phyloP scores from a whole-genome alignment of 2,797 vertebrate genomes.

The Parambassis ranga region DNA sequence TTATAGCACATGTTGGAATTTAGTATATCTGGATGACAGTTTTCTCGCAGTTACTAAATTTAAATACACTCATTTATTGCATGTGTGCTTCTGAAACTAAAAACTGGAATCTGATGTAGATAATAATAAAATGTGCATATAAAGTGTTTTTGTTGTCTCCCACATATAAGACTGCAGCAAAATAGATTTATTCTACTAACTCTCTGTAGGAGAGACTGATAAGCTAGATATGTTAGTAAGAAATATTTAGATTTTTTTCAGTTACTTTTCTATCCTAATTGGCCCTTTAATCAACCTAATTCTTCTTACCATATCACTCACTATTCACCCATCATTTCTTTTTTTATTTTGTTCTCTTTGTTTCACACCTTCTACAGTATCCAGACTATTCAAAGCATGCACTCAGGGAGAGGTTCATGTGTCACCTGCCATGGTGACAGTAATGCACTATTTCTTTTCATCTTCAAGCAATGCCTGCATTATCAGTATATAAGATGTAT shows the following conservation, averaged over 20 bases:
- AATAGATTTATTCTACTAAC: constrained; percentile 5
- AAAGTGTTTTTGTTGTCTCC: too few relatives aligned
- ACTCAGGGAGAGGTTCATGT: constrained; percentile 66
- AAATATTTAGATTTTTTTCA: background rate
- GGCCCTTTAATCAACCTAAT: constrained; percentile 30
- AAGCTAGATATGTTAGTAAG: background rate
- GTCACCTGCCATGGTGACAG: constrained; percentile 77
- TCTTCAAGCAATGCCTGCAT: constrained; percentile 81
- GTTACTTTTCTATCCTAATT: constrained; percentile 2
- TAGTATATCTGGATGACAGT: too few relatives aligned
- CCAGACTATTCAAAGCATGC: constrained; percentile 62
- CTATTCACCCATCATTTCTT: background rate
- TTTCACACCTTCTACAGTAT: constrained; percentile 22
- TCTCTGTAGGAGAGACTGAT: background rate
- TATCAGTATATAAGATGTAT: constrained; percentile 80
- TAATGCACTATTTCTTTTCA: constrained; percentile 82
- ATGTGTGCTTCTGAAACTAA: background rate
- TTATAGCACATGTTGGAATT: too few relatives aligned
- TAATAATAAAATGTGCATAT: too few relatives aligned
- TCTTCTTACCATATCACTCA: background rate
- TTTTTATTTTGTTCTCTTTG: background rate
- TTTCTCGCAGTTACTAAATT: too few relatives aligned
- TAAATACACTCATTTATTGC: too few relatives aligned
- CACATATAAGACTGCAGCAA: constrained; percentile 8
- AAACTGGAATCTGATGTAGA: too few relatives aligned